phyloP scores from a whole-genome alignment of 92 coral and sea anemone genomes.

The Pocillopora meandrina region DNA sequence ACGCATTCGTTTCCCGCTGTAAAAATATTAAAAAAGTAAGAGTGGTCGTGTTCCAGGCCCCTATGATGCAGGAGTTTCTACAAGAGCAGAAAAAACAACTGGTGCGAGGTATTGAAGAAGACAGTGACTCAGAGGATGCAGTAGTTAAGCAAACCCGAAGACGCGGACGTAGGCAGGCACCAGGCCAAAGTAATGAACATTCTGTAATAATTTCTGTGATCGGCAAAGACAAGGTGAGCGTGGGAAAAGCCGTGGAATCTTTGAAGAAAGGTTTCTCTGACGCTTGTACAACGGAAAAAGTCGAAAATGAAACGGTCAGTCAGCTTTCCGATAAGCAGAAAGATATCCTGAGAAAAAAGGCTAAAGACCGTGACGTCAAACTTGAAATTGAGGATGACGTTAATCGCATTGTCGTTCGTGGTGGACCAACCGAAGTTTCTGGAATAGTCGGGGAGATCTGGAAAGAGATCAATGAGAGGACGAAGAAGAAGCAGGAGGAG shows the following conservation, averaged over 20 bases:
- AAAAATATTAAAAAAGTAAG: conserved; percentile 38
- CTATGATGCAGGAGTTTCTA: conserved; percentile 54
- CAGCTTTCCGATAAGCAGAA: conserved; percentile 51
- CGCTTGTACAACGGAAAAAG: conserved; percentile 59
- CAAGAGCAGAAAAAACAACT: neutral
- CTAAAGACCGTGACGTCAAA: conserved; percentile 60
- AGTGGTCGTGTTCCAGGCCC: conserved; percentile 55
- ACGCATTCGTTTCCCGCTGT: conserved; percentile 11
- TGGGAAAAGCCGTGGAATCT: conserved; percentile 39
- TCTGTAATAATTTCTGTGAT: conserved; percentile 13
- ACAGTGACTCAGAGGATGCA: neutral
- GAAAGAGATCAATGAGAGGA: conserved; percentile 62
- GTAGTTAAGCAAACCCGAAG: neutral
- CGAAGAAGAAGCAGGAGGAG: conserved; percentile 49
- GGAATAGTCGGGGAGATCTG: conserved; percentile 60
- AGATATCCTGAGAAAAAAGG: conserved; percentile 37
- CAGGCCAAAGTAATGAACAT: neutral
- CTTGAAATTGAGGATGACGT: conserved; percentile 49
- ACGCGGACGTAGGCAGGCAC: neutral
- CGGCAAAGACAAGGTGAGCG: conserved; percentile 28
- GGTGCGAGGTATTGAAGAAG: neutral
- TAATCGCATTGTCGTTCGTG: conserved; percentile 67
- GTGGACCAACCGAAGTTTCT: conserved; percentile 66
- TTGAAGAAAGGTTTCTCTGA: conserved; percentile 48
- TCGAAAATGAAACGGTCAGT: conserved; percentile 52